These are phyloP conservation scores for Nebria salina DNA, from an alignment of 2,888 invertebrate species.

Conservation along the genomic window DNA sequence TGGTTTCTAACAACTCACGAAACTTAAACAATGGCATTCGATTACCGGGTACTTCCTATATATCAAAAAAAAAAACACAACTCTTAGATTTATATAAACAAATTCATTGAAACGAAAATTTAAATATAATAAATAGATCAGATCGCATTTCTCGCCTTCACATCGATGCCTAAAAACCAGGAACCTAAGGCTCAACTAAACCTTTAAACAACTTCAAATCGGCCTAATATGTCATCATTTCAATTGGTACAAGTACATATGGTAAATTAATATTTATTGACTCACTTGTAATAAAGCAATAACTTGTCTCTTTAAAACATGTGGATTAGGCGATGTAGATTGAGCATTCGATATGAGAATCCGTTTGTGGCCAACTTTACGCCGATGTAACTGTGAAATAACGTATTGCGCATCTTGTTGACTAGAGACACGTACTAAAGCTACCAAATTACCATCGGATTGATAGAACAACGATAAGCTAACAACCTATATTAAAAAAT, in stretches of 20 bases:
- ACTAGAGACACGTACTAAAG: slow-evolving; percentile 74
- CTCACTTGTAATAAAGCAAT: slow-evolving; percentile 73
- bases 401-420: slow-evolving; percentile 75
- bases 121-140: slow-evolving; percentile 39
- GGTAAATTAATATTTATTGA: neutral
- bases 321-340: slow-evolving; percentile 70
- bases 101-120: neutral
- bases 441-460: slow-evolving; percentile 75
- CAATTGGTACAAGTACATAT: neutral
- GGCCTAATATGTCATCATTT: slow-evolving; percentile 41
- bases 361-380: slow-evolving; percentile 82
- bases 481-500: slow-evolving; percentile 62
- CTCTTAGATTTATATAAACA: neutral
- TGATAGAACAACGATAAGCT: slow-evolving; percentile 71
- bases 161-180: slow-evolving; percentile 19
- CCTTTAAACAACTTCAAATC: slow-evolving; percentile 32
- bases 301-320: slow-evolving; percentile 74
- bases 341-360: slow-evolving; percentile 80
- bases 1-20: slow-evolving; percentile 83
- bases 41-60: slow-evolving; percentile 77
- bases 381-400: slow-evolving; percentile 85
- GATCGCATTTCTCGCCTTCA: slow-evolving; percentile 34
- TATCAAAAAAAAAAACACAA: slow-evolving; percentile 44
- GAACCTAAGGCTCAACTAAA: slow-evolving; percentile 31
- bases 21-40: slow-evolving; percentile 82